Evolutionary conservation across 1,140 invertebrate genomes (phyloP), one percentile per base, ranked within the genome.

Genomic region (Drosophila nigromelanica): DNA sequence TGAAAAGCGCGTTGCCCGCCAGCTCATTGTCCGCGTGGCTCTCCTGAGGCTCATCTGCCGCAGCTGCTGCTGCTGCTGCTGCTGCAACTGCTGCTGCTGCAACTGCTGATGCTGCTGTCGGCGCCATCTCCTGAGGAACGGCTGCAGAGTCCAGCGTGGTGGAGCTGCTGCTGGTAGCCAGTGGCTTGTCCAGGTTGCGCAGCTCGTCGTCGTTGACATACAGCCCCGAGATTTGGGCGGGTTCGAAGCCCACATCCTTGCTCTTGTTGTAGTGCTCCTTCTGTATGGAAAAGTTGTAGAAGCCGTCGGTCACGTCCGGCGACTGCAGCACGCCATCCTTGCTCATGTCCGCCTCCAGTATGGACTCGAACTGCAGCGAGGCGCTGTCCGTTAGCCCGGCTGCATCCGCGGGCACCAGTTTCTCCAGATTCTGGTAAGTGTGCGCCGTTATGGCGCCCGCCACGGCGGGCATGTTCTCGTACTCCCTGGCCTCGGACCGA

Each of bases 221-320:
- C 5, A 90, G 55, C 1, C 83, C 76, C 2, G 83, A 70, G 1
- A 80, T 78, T 59, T 91, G 82, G 2, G 73, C 51, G 1, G 75
- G 45, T 48, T 90, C 85, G 12, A 76, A 85, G 7, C 76, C 89
- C 2, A 78, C 77, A 2, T 85, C 86, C 55, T 86, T 91, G 50
- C 62, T 70, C 54, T 91, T 91, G 71, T 89, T 80, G 56, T 91
- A 91, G 39, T 91, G 78, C n/a, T 91, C 90, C 51, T 91, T 91
- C 27, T 91, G 90, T 64, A 91, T 91, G 40, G 90, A 85, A 30
- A 92, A 92, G 52, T 82, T 90, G 51, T 91, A 91, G 70, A 92
- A 92, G 43, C 89, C 90, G 63, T 92, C 91, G 0, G 90, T 92
- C 0, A 92, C 90, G 60, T 92, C 91, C 0, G 91, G 91, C 5